A percentile compares a stretch with the other conserved stretches of the same genome.
Evolutionary conservation across 2,797 vertebrate species (phyloP).

Genomic region (Anolis apletophallus): DNA sequence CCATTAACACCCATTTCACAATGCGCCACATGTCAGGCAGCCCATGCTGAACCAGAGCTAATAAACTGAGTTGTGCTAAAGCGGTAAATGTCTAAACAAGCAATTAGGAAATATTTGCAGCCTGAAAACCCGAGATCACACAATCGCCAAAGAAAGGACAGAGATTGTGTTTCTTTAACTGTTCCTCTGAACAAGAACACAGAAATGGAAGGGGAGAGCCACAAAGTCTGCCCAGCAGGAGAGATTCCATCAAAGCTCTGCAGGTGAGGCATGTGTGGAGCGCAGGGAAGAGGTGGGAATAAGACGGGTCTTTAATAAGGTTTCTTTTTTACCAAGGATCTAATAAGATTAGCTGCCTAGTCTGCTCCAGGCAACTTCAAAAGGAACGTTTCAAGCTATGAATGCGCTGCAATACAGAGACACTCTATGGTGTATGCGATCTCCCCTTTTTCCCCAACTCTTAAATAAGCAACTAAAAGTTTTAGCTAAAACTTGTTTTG

Average conservation of each 20-base stretch:
- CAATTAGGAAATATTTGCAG: slow-evolving; percentile 1
- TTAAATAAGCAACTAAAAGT: background rate
- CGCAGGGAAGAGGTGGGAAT: background rate
- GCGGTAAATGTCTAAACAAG: background rate
- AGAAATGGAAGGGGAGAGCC: background rate
- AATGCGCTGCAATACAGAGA: background rate
- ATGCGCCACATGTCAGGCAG: background rate
- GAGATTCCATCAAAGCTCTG: background rate
- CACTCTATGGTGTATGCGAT: background rate
- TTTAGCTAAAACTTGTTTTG: slow-evolving; percentile 9
- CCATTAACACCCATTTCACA: background rate
- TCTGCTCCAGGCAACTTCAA: background rate
- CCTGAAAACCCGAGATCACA: background rate
- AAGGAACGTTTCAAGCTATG: slow-evolving; percentile 9
- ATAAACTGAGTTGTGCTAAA: background rate
- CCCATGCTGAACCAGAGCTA: background rate
- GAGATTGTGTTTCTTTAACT: background rate
- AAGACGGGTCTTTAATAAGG: background rate
- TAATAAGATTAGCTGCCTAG: slow-evolving; percentile 9
- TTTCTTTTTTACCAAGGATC: background rate
- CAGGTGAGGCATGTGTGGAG: too few relatives aligned
- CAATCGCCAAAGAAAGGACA: background rate
- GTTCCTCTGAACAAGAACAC: background rate
- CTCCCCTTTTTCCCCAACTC: background rate
- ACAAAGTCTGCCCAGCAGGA: background rate